These are phyloP conservation scores for Schizothorax lantsangensis DNA, from an alignment of 2,797 vertebrate genomes.

Conservation along the genomic window DNA sequence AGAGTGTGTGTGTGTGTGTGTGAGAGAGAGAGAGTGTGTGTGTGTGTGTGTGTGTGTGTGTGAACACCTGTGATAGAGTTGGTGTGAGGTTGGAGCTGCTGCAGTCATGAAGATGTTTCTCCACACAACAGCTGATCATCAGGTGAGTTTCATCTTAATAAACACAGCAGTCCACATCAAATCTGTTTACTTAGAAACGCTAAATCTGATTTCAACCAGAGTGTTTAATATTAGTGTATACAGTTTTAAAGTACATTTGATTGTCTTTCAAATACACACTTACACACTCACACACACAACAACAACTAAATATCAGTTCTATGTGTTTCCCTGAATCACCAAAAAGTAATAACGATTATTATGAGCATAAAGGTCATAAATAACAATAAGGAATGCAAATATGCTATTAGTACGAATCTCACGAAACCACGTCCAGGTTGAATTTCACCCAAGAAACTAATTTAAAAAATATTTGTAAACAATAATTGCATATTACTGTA, in stretches of 20 bases:
- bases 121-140: background rate
- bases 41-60: background rate
- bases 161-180: background rate
- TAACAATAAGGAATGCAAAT: background rate
- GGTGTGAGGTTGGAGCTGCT: background rate
- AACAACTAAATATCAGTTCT: background rate
- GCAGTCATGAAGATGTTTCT: background rate
- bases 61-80: background rate
- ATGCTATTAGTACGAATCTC: background rate
- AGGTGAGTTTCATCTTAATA: background rate
- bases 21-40: background rate
- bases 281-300: background rate
- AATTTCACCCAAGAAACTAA: background rate
- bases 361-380: background rate
- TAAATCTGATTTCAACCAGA: background rate
- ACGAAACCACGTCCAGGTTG: background rate
- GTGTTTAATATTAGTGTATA: background rate
- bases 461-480: background rate
- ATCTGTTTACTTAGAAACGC: background rate
- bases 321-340: background rate
- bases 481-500: background rate
- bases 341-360: background rate
- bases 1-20: background rate
- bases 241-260: background rate
- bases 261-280: background rate